These are phyloP conservation scores for Lepidostoma basale DNA, from an alignment of 1,140 invertebrate genomes.

Conservation along the genomic window DNA sequence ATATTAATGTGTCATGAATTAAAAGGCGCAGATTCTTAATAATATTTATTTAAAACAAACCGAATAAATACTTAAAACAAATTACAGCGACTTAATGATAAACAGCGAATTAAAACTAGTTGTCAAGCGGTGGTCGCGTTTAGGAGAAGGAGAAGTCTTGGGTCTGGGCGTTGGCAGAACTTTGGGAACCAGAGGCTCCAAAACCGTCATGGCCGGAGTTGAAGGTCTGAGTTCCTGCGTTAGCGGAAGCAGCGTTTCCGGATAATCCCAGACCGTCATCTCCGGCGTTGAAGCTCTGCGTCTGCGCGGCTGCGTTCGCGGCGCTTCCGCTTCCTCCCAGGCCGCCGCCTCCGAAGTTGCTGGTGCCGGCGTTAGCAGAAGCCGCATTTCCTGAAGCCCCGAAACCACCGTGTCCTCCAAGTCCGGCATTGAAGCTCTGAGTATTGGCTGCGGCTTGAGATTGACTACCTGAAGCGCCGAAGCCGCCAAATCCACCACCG, in stretches of 20 bases:
- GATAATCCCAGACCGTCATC: not conserved
- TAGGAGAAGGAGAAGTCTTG: constrained; percentile 25
- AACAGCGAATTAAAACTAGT: not conserved
- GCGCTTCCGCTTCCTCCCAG: not conserved
- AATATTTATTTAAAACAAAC: constrained; percentile 40
- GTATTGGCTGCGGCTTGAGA: constrained; percentile 29
- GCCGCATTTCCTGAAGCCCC: constrained; percentile 18
- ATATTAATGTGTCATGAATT: not conserved
- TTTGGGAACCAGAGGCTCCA: not conserved
- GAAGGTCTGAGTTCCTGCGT: constrained; percentile 2
- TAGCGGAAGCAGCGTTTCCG: constrained; percentile 2
- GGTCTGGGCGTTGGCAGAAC: constrained; percentile 34
- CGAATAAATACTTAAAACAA: constrained; percentile 41
- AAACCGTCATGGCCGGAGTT: not conserved
- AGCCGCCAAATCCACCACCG: constrained; percentile 26
- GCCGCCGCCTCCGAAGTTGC: not conserved
- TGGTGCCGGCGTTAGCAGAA: constrained; percentile 24
- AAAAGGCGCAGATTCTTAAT: constrained; percentile 20
- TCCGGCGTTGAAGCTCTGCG: constrained; percentile 28
- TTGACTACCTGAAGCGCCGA: constrained; percentile 7
- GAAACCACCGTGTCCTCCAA: constrained; percentile 10
- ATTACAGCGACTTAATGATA: constrained; percentile 36
- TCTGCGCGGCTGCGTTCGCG: constrained; percentile 30
- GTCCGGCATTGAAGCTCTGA: constrained; percentile 22
- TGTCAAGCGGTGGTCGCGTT: not conserved